These are phyloP conservation scores for Phengaris alcon DNA, from an alignment of 2,888 invertebrate genomes.

Conservation along the genomic window DNA sequence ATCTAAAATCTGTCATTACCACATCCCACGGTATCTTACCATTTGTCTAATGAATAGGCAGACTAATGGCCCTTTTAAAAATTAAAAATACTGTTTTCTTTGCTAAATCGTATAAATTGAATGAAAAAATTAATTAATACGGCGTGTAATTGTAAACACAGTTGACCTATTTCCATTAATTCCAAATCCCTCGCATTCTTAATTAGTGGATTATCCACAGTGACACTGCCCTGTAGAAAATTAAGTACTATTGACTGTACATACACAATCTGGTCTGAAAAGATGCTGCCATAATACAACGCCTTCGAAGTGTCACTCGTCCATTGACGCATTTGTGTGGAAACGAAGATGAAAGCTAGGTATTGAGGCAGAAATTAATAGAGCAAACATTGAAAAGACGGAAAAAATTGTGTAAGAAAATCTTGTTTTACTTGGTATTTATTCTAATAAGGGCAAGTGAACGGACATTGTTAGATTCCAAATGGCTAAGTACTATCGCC, in stretches of 20 bases:
- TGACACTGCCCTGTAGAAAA: slow-evolving; percentile 47
- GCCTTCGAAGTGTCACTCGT: slow-evolving; percentile 3
- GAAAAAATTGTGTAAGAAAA: slow-evolving; percentile 11
- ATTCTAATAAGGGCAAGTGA: slow-evolving; percentile 52
- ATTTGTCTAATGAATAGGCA: no score
- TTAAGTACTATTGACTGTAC: slow-evolving; percentile 59
- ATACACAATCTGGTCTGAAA: slow-evolving; percentile 45
- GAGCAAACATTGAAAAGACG: neutral
- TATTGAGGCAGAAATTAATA: slow-evolving; percentile 34
- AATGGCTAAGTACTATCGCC: slow-evolving; percentile 46
- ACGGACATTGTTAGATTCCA: slow-evolving; percentile 50
- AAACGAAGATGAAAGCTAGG: neutral
- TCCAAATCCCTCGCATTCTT: neutral
- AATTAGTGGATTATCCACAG: slow-evolving; percentile 32
- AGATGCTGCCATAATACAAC: slow-evolving; percentile 35
- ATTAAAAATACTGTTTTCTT: neutral
- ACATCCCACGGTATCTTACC: no score
- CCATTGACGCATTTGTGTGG: slow-evolving; percentile 30
- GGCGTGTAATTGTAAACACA: slow-evolving; percentile 4
- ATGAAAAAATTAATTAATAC: slow-evolving; percentile 8
- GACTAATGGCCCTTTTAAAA: neutral
- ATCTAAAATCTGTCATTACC: no score
- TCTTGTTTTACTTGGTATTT: slow-evolving; percentile 36
- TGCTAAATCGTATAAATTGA: neutral
- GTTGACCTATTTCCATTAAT: neutral